Percentiles rank a stretch among this genome's conserved stretches.
These are phyloP conservation scores for Echinops telfairi DNA, from an alignment of 2,113 vertebrate genomes.

Conservation along the genomic window DNA sequence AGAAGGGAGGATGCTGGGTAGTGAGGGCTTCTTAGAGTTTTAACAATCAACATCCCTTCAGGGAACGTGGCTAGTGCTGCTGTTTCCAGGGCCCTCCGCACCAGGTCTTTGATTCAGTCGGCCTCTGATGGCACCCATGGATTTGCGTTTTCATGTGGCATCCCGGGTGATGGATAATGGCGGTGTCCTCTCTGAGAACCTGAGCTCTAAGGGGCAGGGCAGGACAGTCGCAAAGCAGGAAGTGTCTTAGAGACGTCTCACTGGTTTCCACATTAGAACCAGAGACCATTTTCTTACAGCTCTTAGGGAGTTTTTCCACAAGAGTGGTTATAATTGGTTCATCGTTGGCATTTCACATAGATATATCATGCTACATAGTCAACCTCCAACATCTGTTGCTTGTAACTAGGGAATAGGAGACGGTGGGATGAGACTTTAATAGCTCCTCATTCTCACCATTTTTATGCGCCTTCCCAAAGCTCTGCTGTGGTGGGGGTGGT, in stretches of 20 bases:
- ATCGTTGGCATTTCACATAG: conserved; percentile 27
- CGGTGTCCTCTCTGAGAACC: conserved; percentile 2
- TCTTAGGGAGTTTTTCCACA: conserved; percentile 45
- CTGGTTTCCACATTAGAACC: conserved; percentile 55
- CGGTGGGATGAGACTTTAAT: background rate
- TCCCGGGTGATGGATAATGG: background rate
- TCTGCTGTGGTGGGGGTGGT: background rate
- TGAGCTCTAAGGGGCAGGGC: background rate
- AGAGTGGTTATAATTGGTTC: conserved; percentile 65
- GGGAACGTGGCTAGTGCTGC: conserved; percentile 9
- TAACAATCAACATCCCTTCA: background rate
- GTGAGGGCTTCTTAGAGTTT: background rate
- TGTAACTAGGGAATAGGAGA: conserved; percentile 46
- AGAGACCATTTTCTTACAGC: conserved; percentile 62
- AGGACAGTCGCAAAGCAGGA: background rate
- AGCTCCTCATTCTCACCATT: background rate
- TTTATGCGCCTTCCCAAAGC: background rate
- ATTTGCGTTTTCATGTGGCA: background rate
- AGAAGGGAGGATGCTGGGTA: background rate
- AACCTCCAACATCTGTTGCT: conserved; percentile 60
- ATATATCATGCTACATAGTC: conserved; percentile 12
- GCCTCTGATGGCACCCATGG: background rate
- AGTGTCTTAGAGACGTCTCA: conserved; percentile 20
- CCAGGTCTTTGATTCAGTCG: background rate
- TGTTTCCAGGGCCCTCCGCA: background rate